Percentiles rank a stretch among this genome's conserved stretches.
phyloP scores from a whole-genome alignment of 2,797 vertebrate genomes.

The Hydrophis major region DNA sequence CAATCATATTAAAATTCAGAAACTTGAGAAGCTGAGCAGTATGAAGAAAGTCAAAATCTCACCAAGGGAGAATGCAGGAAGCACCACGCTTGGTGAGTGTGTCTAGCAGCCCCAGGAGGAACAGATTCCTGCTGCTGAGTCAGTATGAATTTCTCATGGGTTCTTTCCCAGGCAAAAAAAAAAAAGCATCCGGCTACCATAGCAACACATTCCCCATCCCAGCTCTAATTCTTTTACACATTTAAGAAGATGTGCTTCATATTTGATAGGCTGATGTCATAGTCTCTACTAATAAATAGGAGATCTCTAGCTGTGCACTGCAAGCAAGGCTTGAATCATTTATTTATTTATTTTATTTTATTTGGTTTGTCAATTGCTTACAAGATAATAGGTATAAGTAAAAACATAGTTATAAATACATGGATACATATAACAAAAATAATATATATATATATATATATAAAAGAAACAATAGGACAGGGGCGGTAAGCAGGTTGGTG shows the following conservation, averaged over 20 bases:
- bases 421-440: no score
- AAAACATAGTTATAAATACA: no score
- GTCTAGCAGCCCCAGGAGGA: slow-evolving; percentile 7
- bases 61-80: slow-evolving; percentile 4
- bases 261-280: not conserved
- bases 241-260: not conserved
- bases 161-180: slow-evolving; percentile 17
- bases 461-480: no score
- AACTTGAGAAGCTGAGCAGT: not conserved
- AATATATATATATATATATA: no score
- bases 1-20: not conserved
- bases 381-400: no score
- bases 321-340: not conserved
- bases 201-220: not conserved
- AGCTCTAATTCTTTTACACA: slow-evolving; percentile 12
- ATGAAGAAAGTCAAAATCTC: not conserved
- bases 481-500: no score
- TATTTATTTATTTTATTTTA: no score
- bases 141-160: slow-evolving; percentile 32
- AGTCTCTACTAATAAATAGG: not conserved
- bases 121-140: slow-evolving; percentile 27
- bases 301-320: no score
- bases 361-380: no score
- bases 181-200: slow-evolving; percentile 13
- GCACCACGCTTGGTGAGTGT: not conserved